Percentiles rank a stretch among this genome's conserved stretches.
phyloP scores from a whole-genome alignment of 2,797 vertebrate genomes.

The Pseudopleuronectes americanus region DNA sequence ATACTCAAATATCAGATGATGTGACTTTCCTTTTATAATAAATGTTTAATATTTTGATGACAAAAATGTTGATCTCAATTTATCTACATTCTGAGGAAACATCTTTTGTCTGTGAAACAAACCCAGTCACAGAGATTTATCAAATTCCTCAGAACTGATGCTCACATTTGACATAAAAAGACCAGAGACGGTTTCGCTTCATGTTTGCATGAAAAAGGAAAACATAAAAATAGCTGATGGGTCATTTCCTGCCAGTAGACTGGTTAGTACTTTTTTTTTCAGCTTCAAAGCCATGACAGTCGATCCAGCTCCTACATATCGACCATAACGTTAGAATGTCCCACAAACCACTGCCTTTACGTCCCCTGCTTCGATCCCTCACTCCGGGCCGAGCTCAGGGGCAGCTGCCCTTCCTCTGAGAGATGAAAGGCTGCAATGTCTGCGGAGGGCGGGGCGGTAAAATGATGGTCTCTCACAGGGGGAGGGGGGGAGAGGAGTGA shows the following conservation, averaged over 20 bases:
- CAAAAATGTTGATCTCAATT: background rate
- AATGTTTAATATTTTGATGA: no score
- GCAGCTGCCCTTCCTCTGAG: constrained; percentile 57
- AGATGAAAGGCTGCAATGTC: constrained; percentile 76
- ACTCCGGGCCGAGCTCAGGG: constrained; percentile 25
- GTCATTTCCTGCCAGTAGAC: background rate
- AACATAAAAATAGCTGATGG: no score
- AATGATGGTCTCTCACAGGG: constrained; percentile 46
- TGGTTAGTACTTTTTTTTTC: background rate
- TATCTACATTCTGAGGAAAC: background rate
- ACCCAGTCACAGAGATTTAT: no score
- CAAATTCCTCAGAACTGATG: no score
- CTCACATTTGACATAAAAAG: no score
- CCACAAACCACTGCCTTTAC: background rate
- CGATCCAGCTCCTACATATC: no score
- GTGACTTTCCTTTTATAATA: no score
- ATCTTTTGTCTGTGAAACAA: background rate
- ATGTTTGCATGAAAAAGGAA: no score
- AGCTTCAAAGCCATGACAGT: background rate
- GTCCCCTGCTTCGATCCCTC: background rate
- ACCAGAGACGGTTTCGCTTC: no score
- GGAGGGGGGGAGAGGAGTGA: constrained; percentile 11
- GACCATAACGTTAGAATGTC: background rate
- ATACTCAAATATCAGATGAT: no score
- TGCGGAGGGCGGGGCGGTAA: constrained; percentile 56